A percentile compares a stretch with the other conserved stretches of the same genome.
These are phyloP conservation scores for Novumbra hubbsi DNA, from an alignment of 2,797 vertebrate genomes.

Conservation along the genomic window DNA sequence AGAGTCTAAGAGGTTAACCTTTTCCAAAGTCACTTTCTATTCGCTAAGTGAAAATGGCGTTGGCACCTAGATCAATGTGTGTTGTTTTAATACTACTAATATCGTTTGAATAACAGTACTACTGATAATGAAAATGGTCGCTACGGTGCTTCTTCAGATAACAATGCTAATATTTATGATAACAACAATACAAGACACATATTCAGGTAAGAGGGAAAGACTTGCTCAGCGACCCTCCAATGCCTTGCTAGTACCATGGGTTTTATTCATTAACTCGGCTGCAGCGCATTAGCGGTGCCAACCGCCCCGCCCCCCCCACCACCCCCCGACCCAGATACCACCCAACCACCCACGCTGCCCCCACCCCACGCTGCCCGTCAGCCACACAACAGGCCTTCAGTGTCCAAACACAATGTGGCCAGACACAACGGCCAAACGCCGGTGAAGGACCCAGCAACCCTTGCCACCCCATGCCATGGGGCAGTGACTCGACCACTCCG, in stretches of 20 bases:
- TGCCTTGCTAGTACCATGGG: not conserved
- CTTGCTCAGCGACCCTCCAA: not conserved
- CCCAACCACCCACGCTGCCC: too few species aligned
- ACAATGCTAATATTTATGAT: not conserved
- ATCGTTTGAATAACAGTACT: too few species aligned
- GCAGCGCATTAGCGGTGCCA: slow-evolving; percentile 19
- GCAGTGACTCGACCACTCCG: slow-evolving; percentile 1
- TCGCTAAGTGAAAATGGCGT: slow-evolving; percentile 15
- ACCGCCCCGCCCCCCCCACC: not conserved
- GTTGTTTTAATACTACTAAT: too few species aligned
- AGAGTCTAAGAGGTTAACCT: not conserved
- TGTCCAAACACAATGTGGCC: slow-evolving; percentile 41
- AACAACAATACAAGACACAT: too few species aligned
- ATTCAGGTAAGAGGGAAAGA: not conserved
- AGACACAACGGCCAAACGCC: slow-evolving; percentile 12
- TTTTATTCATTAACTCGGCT: slow-evolving; percentile 2
- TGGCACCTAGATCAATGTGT: too few species aligned
- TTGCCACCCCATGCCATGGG: slow-evolving; percentile 10
- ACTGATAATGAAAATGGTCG: too few species aligned
- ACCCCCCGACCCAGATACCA: too few species aligned
- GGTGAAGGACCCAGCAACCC: slow-evolving; percentile 5
- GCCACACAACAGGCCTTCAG: slow-evolving; percentile 39
- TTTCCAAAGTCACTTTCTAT: slow-evolving; percentile 35
- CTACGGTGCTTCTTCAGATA: not conserved
- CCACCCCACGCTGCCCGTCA: not conserved